phyloP scores from a whole-genome alignment of 2,888 invertebrate species.

The Drymonia ruficornis region DNA sequence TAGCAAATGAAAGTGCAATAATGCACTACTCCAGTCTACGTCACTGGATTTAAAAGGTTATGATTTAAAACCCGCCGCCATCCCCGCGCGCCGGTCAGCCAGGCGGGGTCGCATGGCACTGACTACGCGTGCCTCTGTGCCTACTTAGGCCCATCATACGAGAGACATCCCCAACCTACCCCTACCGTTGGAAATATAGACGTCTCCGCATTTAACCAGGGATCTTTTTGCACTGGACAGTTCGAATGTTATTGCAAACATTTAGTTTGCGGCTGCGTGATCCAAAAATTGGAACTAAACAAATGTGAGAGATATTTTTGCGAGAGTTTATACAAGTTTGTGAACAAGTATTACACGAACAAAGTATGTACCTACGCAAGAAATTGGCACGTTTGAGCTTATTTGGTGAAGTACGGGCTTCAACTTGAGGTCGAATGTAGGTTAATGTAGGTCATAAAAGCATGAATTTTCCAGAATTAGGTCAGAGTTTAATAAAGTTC shows the following conservation, averaged over 20 bases:
- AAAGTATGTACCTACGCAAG: not conserved
- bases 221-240: constrained; percentile 20
- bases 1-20: constrained; percentile 31
- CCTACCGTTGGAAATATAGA: constrained; percentile 32
- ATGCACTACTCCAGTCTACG: constrained; percentile 38
- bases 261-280: constrained; percentile 1
- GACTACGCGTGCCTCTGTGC: constrained; percentile 24
- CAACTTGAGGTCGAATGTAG: not conserved
- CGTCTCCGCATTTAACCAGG: constrained; percentile 22
- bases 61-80: constrained; percentile 21
- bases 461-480: not conserved
- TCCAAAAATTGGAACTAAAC: no score
- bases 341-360: not conserved
- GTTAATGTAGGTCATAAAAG: constrained; percentile 11
- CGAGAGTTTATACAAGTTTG: constrained; percentile 9
- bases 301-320: not conserved
- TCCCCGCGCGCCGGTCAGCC: constrained; percentile 22
- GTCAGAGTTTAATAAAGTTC: not conserved
- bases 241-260: constrained; percentile 10
- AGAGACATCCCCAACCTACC: constrained; percentile 25
- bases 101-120: constrained; percentile 36
- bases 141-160: constrained; percentile 13
- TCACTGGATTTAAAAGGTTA: constrained; percentile 13
- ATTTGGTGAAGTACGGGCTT: not conserved
- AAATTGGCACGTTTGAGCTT: not conserved